Evolutionary conservation across 2,888 invertebrate species (phyloP).

Genomic region (Ophioninae sp.): DNA sequence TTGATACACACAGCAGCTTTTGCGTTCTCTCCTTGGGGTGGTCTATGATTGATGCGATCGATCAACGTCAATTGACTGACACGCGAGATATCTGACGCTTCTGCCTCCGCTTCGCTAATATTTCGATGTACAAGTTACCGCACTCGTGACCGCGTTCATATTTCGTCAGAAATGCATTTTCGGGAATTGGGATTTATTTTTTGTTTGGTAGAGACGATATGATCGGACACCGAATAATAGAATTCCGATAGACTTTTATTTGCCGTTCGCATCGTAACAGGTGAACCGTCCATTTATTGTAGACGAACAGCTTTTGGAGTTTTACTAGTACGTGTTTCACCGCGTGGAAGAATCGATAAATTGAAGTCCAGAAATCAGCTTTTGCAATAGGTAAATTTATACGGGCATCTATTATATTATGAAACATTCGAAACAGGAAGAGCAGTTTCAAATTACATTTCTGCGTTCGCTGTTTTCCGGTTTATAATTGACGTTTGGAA

Average conservation of each 20-base stretch:
- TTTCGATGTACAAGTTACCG: slow-evolving; percentile 31
- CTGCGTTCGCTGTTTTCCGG: neutral
- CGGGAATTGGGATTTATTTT: slow-evolving; percentile 25
- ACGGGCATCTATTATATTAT: neutral
- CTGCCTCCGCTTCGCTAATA: slow-evolving; percentile 58
- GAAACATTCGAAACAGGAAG: neutral
- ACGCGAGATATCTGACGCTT: slow-evolving; percentile 70
- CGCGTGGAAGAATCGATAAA: neutral
- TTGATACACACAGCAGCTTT: slow-evolving; percentile 77
- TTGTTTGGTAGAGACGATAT: neutral
- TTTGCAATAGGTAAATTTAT: neutral
- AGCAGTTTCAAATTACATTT: neutral
- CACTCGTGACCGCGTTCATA: slow-evolving; percentile 28
- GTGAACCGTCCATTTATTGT: no score
- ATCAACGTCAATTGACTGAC: slow-evolving; percentile 77
- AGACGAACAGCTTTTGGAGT: neutral
- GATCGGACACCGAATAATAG: slow-evolving; percentile 11
- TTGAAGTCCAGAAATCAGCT: neutral
- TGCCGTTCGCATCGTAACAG: neutral
- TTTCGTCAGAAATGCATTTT: slow-evolving; percentile 27
- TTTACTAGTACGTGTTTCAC: neutral
- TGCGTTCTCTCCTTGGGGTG: slow-evolving; percentile 51
- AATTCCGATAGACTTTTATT: neutral
- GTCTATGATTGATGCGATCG: slow-evolving; percentile 78
- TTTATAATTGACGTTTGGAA: neutral